Base-by-base conservation (phyloP, 2,113 vertebrate genomes). In the Trogon surrucura region DNA sequence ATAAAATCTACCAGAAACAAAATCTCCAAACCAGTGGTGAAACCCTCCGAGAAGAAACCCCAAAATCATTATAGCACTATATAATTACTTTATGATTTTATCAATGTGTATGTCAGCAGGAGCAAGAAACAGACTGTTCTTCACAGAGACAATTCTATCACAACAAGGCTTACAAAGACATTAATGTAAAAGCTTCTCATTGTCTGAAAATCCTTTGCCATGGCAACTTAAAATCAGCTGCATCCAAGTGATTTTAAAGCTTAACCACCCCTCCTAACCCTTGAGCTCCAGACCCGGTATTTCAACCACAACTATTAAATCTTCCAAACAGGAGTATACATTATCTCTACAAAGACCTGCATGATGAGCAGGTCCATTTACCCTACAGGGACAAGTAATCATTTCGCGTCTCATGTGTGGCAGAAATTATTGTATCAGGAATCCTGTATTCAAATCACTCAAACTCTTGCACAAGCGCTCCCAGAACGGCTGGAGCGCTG, bases 51-150 rank as follows among this genome's bases (percentile, higher is more conserved):
- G 85, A 92, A 93, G 53, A 95, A 96, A 93, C 56, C 72, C 85
- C 75, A 51, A 95, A 97, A 97, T 97, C 95, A 97, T 98, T 95
- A 97, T 41, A 96, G 91, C 75, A 81, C 64, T 93, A 38, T 74
- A 65, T 97, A 98, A 98, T 98, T 98, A 98, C 95, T 97, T 97
- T 89, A 96, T 96, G 96, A 97, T 97, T 97, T 96, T 97, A 97
- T 95, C 96, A 85, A 88, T 61, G 78, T 91, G 84, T 91, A 72
- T 87, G 96, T 96, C 96, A 95, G 96, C 87, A 94, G 89, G 91
- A 97, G 77, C 81, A 96, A 91, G 89, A 91, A 96, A 95, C 67
- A 94, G 72, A 62, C 91, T 85, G 90, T 93, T 97, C 91, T 97
- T 98, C 96, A 85, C 88, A 87, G 75, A 97, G 96, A 96, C 97